A percentile compares a stretch with the other conserved stretches of the same genome.
Evolutionary conservation across 2,113 vertebrate genomes (phyloP).

Genomic region (Tringa solitaria): DNA sequence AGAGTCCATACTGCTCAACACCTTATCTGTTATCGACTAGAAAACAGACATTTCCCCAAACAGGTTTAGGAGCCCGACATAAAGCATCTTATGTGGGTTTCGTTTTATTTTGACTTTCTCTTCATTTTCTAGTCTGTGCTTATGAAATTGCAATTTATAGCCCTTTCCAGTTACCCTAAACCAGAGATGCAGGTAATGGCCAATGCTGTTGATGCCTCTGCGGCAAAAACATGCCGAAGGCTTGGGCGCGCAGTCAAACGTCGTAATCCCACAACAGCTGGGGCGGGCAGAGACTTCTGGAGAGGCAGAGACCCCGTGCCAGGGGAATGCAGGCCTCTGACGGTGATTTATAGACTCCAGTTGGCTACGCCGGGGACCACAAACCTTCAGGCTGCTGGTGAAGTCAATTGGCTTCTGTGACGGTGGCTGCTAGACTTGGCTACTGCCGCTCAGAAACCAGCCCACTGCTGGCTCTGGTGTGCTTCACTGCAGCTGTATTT

Average conservation of each 20-base stretch:
- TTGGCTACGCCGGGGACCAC: neutral
- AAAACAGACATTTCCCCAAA: neutral
- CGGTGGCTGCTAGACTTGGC: neutral
- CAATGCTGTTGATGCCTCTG: neutral
- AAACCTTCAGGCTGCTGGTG: neutral
- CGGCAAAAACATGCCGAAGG: neutral
- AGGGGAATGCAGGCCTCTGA: constrained; percentile 22
- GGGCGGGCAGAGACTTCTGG: rapidly evolving
- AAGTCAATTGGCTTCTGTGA: neutral
- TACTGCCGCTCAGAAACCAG: neutral
- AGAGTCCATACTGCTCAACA: neutral
- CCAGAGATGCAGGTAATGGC: neutral
- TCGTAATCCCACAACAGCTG: constrained; percentile 10
- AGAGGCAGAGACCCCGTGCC: neutral
- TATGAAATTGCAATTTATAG: neutral
- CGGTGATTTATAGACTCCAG: neutral
- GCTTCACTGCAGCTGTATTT: neutral
- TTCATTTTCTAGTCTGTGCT: neutral
- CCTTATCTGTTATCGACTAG: neutral
- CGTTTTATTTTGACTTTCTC: neutral
- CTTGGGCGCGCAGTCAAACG: neutral
- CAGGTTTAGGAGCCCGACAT: neutral
- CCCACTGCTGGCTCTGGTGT: neutral
- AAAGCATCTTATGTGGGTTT: neutral
- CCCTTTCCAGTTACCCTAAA: neutral